Conservation (phyloP, 2,113 vertebrate species). For the Toxostoma redivivum region DNA sequence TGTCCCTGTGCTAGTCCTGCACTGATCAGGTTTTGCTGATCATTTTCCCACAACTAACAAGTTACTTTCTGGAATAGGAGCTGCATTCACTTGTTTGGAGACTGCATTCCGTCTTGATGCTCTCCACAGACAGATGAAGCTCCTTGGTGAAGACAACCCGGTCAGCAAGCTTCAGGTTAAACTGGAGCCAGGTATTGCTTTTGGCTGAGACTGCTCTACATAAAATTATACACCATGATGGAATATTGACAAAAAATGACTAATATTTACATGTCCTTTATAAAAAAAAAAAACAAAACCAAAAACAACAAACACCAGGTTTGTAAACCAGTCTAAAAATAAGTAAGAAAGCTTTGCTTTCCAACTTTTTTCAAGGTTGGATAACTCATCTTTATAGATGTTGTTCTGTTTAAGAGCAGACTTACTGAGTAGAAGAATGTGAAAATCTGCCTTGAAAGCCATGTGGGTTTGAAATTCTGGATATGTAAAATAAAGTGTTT, state of each 20-base stretch:
- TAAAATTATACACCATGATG: not conserved
- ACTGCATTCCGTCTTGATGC: conserved; percentile 93
- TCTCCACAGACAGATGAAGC: conserved; percentile 92
- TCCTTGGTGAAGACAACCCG: conserved; percentile 91
- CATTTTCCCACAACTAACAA: not conserved
- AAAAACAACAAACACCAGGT: not conserved
- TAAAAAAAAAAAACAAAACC: not conserved
- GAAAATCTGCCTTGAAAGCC: not conserved
- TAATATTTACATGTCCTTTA: not conserved
- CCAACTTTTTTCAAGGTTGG: not conserved
- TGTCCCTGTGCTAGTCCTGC: not conserved
- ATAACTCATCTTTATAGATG: not conserved
- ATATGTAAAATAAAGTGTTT: not conserved
- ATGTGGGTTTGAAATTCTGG: not conserved
- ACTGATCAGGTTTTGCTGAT: not conserved
- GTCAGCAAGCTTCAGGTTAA: conserved; percentile 95
- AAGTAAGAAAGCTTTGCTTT: not conserved
- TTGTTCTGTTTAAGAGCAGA: not conserved
- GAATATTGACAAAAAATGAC: not conserved
- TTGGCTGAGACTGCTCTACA: not conserved
- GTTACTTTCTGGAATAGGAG: conserved; percentile 71
- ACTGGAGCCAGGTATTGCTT: conserved; percentile 88
- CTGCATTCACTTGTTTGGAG: conserved; percentile 93
- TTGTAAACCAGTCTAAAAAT: not conserved
- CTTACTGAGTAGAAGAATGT: not conserved